A percentile compares a stretch with the other conserved stretches of the same genome.
Conservation (phyloP, 2,888 invertebrate genomes). For the Hypomecis punctinalis region DNA sequence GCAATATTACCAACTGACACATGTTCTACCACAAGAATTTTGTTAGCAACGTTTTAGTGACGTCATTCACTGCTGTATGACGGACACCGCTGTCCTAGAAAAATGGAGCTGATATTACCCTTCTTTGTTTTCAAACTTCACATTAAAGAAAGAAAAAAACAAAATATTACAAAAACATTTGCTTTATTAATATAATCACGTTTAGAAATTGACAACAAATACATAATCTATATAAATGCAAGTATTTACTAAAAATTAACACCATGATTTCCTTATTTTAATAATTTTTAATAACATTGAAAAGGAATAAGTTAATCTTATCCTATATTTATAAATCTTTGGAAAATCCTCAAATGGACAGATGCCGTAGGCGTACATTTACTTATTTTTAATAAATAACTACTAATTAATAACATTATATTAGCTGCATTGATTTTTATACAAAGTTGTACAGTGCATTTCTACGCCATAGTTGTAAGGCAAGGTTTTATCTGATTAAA, state of each 20-base stretch:
- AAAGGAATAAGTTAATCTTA: background rate
- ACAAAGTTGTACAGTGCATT: background rate
- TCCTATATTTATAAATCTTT: slow-evolving; percentile 15
- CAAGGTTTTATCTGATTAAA: too few species aligned
- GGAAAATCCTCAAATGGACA: slow-evolving; percentile 9
- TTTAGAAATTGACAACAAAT: slow-evolving; percentile 68
- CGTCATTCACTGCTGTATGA: too few species aligned
- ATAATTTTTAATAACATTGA: slow-evolving; percentile 7
- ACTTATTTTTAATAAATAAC: too few species aligned
- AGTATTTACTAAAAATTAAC: slow-evolving; percentile 34
- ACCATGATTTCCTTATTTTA: slow-evolving; percentile 17
- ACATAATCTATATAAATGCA: slow-evolving; percentile 39
- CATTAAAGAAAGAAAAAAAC: slow-evolving; percentile 4
- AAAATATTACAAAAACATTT: slow-evolving; percentile 47
- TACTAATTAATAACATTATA: background rate
- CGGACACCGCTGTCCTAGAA: too few species aligned
- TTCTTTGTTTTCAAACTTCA: too few species aligned
- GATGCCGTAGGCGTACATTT: background rate
- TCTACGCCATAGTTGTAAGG: too few species aligned
- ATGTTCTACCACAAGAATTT: too few species aligned
- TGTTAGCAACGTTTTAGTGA: too few species aligned
- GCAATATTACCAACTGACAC: too few species aligned
- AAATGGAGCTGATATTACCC: too few species aligned
- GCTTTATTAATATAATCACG: slow-evolving; percentile 65
- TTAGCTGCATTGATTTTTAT: background rate